Base-by-base conservation (phyloP, 2,888 invertebrate genomes). In the Drosophila pseudotalamancana region DNA sequence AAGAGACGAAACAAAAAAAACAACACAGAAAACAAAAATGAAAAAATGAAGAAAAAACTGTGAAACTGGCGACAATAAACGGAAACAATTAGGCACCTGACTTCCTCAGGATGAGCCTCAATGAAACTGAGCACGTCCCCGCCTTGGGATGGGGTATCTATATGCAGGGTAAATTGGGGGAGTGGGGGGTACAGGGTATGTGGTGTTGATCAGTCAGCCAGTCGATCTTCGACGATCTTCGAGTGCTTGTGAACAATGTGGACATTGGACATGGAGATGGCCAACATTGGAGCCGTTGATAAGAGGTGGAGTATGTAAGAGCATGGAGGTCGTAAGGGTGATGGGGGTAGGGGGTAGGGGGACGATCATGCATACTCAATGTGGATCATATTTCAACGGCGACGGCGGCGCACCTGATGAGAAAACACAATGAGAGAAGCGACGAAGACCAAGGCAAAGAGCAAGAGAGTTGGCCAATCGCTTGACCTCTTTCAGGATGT, bases 51-150 rank as follows among this genome's bases (percentile, higher is more conserved):
- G 12, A 59, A 60, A 55, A 57, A 61, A 76, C 45, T 59, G 61
- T 51, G 53, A 59, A 64, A 64, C 60, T 55, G 66, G 37, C 46
- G 54, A 62, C 51, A 80, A 65, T 81, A 79, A 88, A 83, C 90
- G 89, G 90, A 89, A 89, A 90, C 88, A 90, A 89, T 89, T 89
- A 90, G 85, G 77, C 90, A 90, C 89, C 88, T 89, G 90, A 89
- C 89, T 89, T 89, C 90, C 90, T 88, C 88, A 90, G 90, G 89
- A 89, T 90, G 90, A 31, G 43, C 50, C 88, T 68, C 25, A 48
- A 27, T 63, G 69, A 63, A 70, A 69, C 71, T 50, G 69, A 69
- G 53, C 68, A 57, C 70, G 63, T 64, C 59, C 55, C 53, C 27
- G 34, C 23, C 19, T 19, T 25, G 34, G 43, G 31, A 11, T 16